These are phyloP conservation scores for Julus scandinavius DNA, from an alignment of 2,888 invertebrate species.

Conservation along the genomic window DNA sequence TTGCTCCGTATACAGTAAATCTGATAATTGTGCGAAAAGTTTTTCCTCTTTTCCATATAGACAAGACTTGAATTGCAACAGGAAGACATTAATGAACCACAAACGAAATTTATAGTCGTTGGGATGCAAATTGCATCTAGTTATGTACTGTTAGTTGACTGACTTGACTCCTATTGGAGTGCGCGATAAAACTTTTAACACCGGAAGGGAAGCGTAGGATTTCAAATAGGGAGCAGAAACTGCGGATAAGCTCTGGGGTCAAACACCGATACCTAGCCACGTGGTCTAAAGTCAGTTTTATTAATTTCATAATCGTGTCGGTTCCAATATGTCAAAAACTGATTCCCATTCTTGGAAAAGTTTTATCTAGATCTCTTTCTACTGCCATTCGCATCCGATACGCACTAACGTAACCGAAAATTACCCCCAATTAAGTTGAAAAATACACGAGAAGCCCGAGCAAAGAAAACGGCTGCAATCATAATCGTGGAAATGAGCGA, in stretches of 20 bases:
- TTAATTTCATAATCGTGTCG: not conserved
- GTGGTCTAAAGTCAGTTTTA: not conserved
- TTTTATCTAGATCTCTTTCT: not conserved
- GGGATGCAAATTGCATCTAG: constrained; percentile 1
- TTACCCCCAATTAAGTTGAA: constrained; percentile 8
- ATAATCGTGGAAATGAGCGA: constrained; percentile 18
- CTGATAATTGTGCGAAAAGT: constrained; percentile 18
- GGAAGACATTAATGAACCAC: constrained; percentile 18
- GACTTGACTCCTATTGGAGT: constrained; percentile 3
- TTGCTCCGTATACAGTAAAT: not conserved
- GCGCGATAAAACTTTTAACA: not conserved
- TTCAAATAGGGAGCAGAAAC: not conserved
- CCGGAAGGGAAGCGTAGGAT: not conserved
- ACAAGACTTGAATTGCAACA: not conserved
- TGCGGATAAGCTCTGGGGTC: not conserved
- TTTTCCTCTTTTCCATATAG: not conserved
- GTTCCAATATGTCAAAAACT: not conserved
- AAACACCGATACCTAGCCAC: not conserved
- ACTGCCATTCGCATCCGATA: not conserved
- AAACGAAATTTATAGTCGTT: not conserved
- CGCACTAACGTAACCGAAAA: constrained; percentile 18
- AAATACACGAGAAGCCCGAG: not conserved
- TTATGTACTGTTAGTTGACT: constrained; percentile 18
- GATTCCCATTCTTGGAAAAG: not conserved
- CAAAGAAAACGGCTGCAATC: not conserved